These are phyloP conservation scores for Capra hircus DNA, from an alignment of 2,113 vertebrate species.

Conservation along the genomic window DNA sequence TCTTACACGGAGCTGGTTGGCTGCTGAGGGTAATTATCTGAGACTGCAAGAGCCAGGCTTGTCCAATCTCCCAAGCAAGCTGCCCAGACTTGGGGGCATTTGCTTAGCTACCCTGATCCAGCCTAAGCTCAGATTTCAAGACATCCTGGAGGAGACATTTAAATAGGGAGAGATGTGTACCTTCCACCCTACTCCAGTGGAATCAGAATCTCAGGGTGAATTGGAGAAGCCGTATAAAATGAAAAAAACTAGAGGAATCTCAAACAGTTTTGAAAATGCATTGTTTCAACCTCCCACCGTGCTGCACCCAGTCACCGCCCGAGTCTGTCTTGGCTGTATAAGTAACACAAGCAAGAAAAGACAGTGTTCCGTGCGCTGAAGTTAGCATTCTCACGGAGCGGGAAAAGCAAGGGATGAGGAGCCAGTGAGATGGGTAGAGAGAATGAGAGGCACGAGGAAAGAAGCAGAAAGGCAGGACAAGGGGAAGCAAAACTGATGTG, in stretches of 20 bases:
- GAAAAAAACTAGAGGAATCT: not conserved
- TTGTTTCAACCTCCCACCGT: not conserved
- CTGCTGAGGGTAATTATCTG: not conserved
- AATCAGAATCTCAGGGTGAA: not conserved
- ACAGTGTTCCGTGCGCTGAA: not conserved
- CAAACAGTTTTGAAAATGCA: not conserved
- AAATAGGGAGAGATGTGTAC: not conserved
- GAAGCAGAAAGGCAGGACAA: not conserved
- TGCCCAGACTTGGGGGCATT: not conserved
- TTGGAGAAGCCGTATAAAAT: not conserved
- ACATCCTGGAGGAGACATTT: not conserved
- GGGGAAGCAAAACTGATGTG: not conserved
- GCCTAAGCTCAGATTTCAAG: not conserved
- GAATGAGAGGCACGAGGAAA: not conserved
- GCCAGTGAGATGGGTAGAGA: not conserved
- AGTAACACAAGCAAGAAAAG: not conserved
- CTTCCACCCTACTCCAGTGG: not conserved
- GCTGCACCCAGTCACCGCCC: not conserved
- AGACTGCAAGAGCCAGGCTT: not conserved
- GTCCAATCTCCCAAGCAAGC: not conserved
- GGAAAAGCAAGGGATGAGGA: not conserved
- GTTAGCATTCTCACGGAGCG: not conserved
- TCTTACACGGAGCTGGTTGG: no score
- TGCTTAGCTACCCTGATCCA: not conserved
- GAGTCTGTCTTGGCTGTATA: not conserved